phyloP scores from a whole-genome alignment of 2,888 invertebrate genomes.

The Timandra comae region DNA sequence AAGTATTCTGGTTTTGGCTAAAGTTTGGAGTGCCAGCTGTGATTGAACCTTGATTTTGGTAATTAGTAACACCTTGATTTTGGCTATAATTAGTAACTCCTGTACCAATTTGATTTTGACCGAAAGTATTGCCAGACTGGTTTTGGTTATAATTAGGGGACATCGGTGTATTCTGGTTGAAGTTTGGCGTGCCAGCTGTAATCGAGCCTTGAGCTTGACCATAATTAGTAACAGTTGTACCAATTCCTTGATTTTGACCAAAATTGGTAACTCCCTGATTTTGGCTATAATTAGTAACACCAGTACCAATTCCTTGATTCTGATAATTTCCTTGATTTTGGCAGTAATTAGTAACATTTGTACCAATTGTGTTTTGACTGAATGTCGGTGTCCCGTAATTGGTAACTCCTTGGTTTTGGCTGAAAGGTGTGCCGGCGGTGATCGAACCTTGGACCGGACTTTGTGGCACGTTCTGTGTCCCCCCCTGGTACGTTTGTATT shows the following conservation, averaged over 20 bases:
- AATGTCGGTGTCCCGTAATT: constrained; percentile 13
- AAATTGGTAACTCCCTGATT: not conserved
- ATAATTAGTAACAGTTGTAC: not conserved
- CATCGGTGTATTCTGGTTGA: constrained; percentile 6
- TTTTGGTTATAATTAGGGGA: too few species aligned
- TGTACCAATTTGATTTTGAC: constrained; percentile 6
- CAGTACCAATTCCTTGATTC: not conserved
- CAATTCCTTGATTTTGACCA: not conserved
- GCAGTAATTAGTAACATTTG: not conserved
- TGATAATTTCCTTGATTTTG: not conserved
- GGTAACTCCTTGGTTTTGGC: not conserved
- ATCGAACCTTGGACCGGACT: constrained; percentile 21
- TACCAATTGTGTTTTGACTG: not conserved
- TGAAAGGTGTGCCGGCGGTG: constrained; percentile 2
- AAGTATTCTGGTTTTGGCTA: constrained; percentile 5
- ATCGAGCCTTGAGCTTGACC: constrained; percentile 8
- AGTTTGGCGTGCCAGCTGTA: constrained; percentile 3
- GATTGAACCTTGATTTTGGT: constrained; percentile 16
- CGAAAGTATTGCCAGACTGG: not conserved
- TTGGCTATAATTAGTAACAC: not conserved
- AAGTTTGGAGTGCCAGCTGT: constrained; percentile 7
- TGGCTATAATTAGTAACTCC: constrained; percentile 5
- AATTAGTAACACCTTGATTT: too few species aligned
- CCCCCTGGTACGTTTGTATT: constrained; percentile 56
- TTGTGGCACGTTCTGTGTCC: constrained; percentile 28